Conservation (phyloP, 2,113 vertebrate genomes). For the Silurus glanis region DNA sequence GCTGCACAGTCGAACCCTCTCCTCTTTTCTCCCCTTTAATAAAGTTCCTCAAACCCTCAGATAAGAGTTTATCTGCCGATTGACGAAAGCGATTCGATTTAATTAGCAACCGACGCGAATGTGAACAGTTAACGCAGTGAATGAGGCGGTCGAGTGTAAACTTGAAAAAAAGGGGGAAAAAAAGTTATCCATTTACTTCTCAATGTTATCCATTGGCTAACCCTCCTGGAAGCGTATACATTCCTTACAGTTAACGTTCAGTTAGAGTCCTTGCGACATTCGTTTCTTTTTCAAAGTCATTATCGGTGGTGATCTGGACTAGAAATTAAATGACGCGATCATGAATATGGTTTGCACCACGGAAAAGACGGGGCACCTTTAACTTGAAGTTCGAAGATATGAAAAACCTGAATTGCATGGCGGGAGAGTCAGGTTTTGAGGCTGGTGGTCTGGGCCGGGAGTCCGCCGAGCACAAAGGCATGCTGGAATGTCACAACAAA, state of each 20-base stretch:
- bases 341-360: not conserved
- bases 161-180: not conserved
- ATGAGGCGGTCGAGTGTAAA: too few relatives aligned
- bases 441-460: not conserved
- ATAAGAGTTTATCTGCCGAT: not conserved
- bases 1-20: not conserved
- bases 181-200: slow-evolving; percentile 13
- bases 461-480: not conserved
- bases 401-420: too few relatives aligned
- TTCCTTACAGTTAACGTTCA: not conserved
- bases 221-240: not conserved
- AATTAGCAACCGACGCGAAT: not conserved
- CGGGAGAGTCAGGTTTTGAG: too few relatives aligned
- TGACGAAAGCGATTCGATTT: not conserved
- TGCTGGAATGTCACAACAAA: slow-evolving; percentile 29
- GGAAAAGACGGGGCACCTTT: not conserved
- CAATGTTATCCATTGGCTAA: not conserved
- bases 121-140: not conserved
- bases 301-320: not conserved
- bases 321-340: not conserved
- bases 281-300: slow-evolving; percentile 10
- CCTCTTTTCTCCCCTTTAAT: not conserved
- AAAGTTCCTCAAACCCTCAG: not conserved
- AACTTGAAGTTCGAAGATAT: too few relatives aligned
- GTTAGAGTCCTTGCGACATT: too few relatives aligned